phyloP scores from a whole-genome alignment of 2,888 invertebrate genomes.

The Coelinius sp. region DNA sequence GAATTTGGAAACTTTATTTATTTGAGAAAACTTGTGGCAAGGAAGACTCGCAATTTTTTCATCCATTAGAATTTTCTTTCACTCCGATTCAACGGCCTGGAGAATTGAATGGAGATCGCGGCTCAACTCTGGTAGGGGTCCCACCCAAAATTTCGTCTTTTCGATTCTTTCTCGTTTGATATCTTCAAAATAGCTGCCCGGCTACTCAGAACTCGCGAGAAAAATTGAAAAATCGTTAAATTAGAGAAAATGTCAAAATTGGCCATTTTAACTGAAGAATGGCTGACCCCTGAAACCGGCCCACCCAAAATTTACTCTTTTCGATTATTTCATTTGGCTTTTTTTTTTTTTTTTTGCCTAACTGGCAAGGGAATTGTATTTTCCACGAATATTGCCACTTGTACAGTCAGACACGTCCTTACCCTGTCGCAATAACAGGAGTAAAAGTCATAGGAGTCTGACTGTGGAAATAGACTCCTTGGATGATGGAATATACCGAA shows the following conservation, averaged over 20 bases:
- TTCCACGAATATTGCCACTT: constrained; percentile 7
- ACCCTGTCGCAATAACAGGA: constrained; percentile 5
- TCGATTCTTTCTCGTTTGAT: too few species aligned
- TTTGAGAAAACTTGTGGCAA: background rate
- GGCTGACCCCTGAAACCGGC: too few species aligned
- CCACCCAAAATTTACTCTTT: too few species aligned
- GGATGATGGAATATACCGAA: constrained; percentile 8
- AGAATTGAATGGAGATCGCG: too few species aligned
- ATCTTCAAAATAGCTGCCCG: too few species aligned
- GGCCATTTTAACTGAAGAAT: too few species aligned
- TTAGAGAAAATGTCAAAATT: too few species aligned
- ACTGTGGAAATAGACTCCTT: background rate
- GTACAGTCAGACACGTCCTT: background rate
- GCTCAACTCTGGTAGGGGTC: too few species aligned
- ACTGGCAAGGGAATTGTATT: background rate
- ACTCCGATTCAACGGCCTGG: constrained; percentile 2
- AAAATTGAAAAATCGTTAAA: too few species aligned
- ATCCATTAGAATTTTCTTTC: constrained; percentile 2
- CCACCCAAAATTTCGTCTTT: too few species aligned
- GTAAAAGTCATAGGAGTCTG: background rate
- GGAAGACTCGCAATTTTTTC: background rate
- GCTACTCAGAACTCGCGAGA: too few species aligned
- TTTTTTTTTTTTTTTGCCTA: background rate
- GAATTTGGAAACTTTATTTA: background rate
- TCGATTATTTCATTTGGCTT: background rate